phyloP scores from a whole-genome alignment of 2,888 invertebrate genomes.

The Rhorus exstirpatorius region DNA sequence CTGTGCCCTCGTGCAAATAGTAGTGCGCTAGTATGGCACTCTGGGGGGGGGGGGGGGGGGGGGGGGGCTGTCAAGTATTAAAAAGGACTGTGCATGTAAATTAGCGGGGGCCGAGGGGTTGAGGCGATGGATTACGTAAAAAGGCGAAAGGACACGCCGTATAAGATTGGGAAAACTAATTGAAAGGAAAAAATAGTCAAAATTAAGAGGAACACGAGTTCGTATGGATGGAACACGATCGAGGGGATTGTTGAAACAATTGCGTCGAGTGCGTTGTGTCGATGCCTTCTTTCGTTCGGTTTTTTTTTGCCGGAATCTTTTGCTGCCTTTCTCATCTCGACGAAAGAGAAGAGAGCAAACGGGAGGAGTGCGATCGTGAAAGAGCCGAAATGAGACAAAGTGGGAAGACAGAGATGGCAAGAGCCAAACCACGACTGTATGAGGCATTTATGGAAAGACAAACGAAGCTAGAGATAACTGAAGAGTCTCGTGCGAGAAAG shows the following conservation, averaged over 20 bases:
- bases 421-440: too few species aligned
- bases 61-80: too few species aligned
- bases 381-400: constrained; percentile 38
- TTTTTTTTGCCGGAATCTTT: constrained; percentile 36
- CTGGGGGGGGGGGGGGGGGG: too few species aligned
- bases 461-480: neutral
- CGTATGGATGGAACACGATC: constrained; percentile 4
- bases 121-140: too few species aligned
- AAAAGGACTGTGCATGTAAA: too few species aligned
- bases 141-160: too few species aligned
- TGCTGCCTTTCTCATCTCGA: constrained; percentile 72
- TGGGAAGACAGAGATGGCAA: constrained; percentile 43
- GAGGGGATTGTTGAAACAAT: constrained; percentile 39
- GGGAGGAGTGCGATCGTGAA: constrained; percentile 34
- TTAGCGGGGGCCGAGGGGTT: too few species aligned
- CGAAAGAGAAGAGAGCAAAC: constrained; percentile 40
- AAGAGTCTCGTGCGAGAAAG: neutral
- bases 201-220: too few species aligned
- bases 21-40: too few species aligned
- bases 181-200: too few species aligned
- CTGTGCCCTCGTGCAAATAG: too few species aligned
- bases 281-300: neutral
- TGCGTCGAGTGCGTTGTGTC: constrained; percentile 31
- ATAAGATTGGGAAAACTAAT: too few species aligned
- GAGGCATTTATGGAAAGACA: constrained; percentile 4